phyloP scores from a whole-genome alignment of 2,888 invertebrate genomes.

The Cheilosia variabilis region DNA sequence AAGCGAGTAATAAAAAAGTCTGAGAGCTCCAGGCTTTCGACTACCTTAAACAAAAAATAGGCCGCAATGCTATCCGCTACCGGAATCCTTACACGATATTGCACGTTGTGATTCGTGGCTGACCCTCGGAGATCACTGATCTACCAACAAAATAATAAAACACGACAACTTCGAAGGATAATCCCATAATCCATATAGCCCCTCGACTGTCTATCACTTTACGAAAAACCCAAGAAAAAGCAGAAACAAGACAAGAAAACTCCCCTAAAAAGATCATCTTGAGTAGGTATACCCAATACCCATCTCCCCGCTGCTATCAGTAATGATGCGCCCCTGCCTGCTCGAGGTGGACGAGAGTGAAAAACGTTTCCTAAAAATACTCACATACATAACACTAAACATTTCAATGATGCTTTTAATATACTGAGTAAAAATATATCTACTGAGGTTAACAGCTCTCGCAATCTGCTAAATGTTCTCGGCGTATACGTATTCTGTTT shows the following conservation, averaged over 20 bases:
- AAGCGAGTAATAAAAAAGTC: too few species aligned
- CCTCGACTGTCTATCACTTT: neutral
- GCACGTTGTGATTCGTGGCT: neutral
- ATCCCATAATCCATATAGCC: neutral
- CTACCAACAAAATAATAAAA: neutral
- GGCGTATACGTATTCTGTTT: slow-evolving; percentile 9
- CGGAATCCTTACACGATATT: too few species aligned
- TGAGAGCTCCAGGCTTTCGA: too few species aligned
- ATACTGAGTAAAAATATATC: slow-evolving; percentile 54
- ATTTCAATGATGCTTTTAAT: slow-evolving; percentile 60
- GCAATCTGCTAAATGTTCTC: slow-evolving; percentile 65
- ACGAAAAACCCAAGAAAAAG: neutral
- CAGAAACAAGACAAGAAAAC: too few species aligned
- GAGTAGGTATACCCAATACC: neutral
- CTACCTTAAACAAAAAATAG: too few species aligned
- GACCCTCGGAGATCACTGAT: neutral
- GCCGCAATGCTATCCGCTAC: too few species aligned
- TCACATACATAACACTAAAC: slow-evolving; percentile 35
- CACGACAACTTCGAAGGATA: neutral
- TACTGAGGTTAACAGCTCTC: slow-evolving; percentile 57
- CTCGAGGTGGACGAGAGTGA: slow-evolving; percentile 12
- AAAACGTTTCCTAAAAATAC: slow-evolving; percentile 53
- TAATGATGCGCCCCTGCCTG: neutral
- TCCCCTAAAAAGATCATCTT: neutral
- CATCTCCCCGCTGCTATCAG: neutral